These are phyloP conservation scores for Cyaniris semiargus DNA, from an alignment of 2,888 invertebrate species.

Conservation along the genomic window DNA sequence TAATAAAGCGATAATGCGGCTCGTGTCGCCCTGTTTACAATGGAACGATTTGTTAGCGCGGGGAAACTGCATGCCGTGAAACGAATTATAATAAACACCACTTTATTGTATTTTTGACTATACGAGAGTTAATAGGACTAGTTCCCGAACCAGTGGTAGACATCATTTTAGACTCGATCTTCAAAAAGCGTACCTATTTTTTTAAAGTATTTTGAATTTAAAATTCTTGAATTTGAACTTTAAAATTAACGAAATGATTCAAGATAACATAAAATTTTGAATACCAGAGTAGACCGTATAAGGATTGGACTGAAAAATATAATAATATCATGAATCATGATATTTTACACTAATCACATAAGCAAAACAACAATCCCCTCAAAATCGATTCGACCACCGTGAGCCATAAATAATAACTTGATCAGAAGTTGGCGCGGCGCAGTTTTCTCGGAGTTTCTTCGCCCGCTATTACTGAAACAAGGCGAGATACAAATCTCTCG, in stretches of 20 bases:
- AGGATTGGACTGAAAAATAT: no score
- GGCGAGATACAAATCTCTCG: slow-evolving; percentile 44
- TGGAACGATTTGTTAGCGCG: slow-evolving; percentile 35
- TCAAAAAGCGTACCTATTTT: no score
- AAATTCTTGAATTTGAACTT: no score
- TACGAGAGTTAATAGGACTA: neutral
- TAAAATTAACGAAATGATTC: no score
- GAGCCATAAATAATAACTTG: slow-evolving; percentile 24
- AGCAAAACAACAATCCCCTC: neutral
- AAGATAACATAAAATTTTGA: no score
- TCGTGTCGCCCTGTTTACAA: slow-evolving; percentile 50
- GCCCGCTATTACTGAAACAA: slow-evolving; percentile 33
- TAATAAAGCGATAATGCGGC: slow-evolving; percentile 72
- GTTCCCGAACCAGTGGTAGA: no score
- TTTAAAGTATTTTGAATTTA: no score
- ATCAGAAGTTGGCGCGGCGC: neutral
- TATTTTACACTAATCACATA: neutral
- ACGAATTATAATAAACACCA: slow-evolving; percentile 3
- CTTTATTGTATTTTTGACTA: neutral
- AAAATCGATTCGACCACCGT: neutral
- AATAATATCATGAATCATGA: neutral
- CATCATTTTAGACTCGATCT: no score
- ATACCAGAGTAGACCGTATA: no score
- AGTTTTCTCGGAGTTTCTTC: neutral
- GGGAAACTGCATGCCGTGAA: neutral